Evolutionary conservation across 1,140 invertebrate species (phyloP), one percentile per base, ranked within the genome.

Genomic region (Habropoda laboriosa): DNA sequence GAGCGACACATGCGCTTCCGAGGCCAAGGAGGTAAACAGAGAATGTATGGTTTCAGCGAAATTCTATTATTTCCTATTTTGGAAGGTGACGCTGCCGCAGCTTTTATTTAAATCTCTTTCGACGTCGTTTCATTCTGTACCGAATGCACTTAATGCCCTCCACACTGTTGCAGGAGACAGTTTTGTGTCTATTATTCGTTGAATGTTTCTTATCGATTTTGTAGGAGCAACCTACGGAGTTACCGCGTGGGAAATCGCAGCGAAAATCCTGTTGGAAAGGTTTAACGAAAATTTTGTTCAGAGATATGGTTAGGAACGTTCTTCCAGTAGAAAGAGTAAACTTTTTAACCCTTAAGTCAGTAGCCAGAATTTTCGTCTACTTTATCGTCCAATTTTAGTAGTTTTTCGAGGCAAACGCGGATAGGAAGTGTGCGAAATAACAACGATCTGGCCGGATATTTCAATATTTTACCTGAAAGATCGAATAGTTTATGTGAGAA

Each of bases 51-150:
- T 53, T 45, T 30, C 66, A 27, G 49, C 72, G 57, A 49, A 81
- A 85, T 72, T 40, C 60, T 66, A 79, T 85, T 84, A 84, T 83
- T 85, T 80, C 55, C 47, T 77, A 21, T 84, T 84, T 84, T 84
- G 53, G 71, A 66, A 74, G 57, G 49, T 57, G 71, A 80, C 30
- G 51, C 81, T 32, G 38, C 10, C 3, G 38, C 47, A 16, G 60
- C 49, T 72, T 80, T 77, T 77, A 84, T 72, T 80, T 80, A 76
- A 80, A 85, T 84, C 47, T 47, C 57, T 73, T 64, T 30, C 60
- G 40, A 63, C 58, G 35, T 30, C 70, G 70, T 63, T 64, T 57
- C 42, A 10, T 45, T 63, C 49, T 35, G 38, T 27, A 30, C 70
- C 58, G 49, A 79, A 72, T 55, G 67, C 27, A 38, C 40, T 42